A percentile compares a stretch with the other conserved stretches of the same genome.
Conservation (phyloP, 2,888 invertebrate genomes). For the Andrena haemorrhoa region DNA sequence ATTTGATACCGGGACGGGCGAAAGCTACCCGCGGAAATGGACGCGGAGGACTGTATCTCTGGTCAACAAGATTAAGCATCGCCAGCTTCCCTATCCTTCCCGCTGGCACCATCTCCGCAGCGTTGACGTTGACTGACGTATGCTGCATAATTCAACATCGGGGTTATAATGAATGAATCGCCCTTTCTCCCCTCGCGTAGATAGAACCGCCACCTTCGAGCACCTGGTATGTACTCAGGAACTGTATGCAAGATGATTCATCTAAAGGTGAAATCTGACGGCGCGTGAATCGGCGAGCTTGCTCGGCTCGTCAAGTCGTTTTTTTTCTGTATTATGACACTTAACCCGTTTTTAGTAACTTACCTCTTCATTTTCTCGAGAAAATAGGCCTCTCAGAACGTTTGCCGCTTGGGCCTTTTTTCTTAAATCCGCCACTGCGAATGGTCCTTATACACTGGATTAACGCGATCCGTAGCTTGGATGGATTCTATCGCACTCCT, state of each 20-base stretch:
- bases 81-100: slow-evolving; percentile 7
- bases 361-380: no score
- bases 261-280: no score
- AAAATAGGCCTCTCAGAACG: no score
- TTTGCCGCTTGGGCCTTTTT: no score
- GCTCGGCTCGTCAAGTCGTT: no score
- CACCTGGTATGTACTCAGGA: neutral
- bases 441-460: slow-evolving; percentile 5
- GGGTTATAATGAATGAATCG: slow-evolving; percentile 51
- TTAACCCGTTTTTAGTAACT: no score
- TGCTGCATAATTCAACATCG: slow-evolving; percentile 49
- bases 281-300: no score
- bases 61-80: slow-evolving; percentile 32
- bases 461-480: slow-evolving; percentile 27
- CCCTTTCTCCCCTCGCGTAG: neutral
- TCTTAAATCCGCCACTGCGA: no score
- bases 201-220: neutral
- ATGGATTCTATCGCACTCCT: slow-evolving; percentile 18
- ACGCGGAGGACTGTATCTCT: slow-evolving; percentile 6
- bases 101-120: slow-evolving; percentile 15
- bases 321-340: no score
- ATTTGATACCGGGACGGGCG: slow-evolving; percentile 1
- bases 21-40: neutral
- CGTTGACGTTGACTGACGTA: slow-evolving; percentile 45
- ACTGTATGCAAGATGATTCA: neutral